These are phyloP conservation scores for Corythornis cristatus DNA, from an alignment of 2,113 vertebrate species.

Conservation along the genomic window DNA sequence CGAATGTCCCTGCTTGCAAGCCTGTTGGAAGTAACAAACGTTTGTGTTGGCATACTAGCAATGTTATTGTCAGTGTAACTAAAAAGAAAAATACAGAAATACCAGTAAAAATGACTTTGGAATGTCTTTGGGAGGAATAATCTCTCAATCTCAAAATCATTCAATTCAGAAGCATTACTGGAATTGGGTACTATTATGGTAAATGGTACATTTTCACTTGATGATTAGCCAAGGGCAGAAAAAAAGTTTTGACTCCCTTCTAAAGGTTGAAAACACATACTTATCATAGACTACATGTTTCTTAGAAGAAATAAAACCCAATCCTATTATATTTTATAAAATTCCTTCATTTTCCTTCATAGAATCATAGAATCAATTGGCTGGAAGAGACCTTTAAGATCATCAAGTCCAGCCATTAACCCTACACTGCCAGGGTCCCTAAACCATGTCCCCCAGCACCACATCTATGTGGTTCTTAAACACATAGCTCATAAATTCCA, in stretches of 20 bases:
- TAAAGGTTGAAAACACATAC: constrained; percentile 7
- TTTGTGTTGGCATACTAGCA: background rate
- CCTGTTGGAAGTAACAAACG: background rate
- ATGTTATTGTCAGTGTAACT: background rate
- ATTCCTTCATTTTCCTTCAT: constrained; percentile 20
- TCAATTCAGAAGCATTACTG: background rate
- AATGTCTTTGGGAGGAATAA: background rate
- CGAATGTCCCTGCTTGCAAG: background rate
- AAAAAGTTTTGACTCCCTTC: background rate
- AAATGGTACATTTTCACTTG: constrained; percentile 1
- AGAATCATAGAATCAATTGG: background rate
- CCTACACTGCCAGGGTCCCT: too few species aligned
- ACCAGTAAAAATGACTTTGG: background rate
- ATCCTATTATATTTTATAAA: background rate
- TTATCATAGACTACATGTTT: background rate
- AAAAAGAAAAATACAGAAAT: background rate
- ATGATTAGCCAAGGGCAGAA: background rate
- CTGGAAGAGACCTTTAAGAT: too few species aligned
- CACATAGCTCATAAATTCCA: background rate
- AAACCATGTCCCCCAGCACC: too few species aligned
- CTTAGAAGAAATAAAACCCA: background rate
- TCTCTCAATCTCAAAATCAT: background rate
- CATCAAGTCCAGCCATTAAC: too few species aligned
- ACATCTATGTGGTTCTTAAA: too few species aligned
- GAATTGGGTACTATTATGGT: background rate